Conservation (phyloP, 2,888 invertebrate species). For the Diplazon laetatorius region DNA sequence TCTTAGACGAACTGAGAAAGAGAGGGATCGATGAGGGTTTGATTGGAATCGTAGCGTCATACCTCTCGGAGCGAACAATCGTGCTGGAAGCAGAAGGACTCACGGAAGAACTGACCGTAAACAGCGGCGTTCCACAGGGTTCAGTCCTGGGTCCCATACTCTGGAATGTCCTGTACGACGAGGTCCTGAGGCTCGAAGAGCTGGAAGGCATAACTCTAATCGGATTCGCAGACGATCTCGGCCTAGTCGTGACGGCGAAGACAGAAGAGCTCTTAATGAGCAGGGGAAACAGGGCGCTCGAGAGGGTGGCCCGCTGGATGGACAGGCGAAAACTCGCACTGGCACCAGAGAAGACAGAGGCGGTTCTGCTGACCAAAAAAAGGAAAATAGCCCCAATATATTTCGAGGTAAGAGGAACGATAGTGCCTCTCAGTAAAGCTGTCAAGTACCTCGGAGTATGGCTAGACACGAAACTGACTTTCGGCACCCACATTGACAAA, state of each 20-base stretch:
- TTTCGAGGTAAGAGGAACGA: constrained; percentile 23
- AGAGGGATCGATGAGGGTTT: constrained; percentile 41
- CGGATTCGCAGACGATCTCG: constrained; percentile 33
- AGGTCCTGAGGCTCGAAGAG: not conserved
- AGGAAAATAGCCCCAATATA: constrained; percentile 32
- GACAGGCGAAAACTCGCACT: constrained; percentile 17
- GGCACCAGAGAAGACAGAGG: constrained; percentile 60
- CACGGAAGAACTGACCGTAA: not conserved
- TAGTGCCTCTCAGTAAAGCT: constrained; percentile 1
- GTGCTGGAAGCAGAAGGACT: constrained; percentile 38
- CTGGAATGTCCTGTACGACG: constrained; percentile 36
- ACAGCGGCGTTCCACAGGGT: constrained; percentile 53
- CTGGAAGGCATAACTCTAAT: constrained; percentile 10
- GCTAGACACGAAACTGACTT: constrained; percentile 23
- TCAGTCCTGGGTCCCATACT: constrained; percentile 55
- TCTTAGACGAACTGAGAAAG: constrained; percentile 43
- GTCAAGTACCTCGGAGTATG: constrained; percentile 50
- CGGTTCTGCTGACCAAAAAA: constrained; percentile 40
- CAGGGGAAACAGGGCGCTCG: constrained; percentile 27
- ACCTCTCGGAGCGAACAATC: constrained; percentile 39
- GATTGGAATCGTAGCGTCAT: constrained; percentile 34
- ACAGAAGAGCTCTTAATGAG: constrained; percentile 21
- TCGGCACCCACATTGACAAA: not conserved
- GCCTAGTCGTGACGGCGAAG: not conserved
- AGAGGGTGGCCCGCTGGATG: constrained; percentile 41